A percentile compares a stretch with the other conserved stretches of the same genome.
These are phyloP conservation scores for Psylliodes chrysocephalus DNA, from an alignment of 2,888 invertebrate species.

Conservation along the genomic window DNA sequence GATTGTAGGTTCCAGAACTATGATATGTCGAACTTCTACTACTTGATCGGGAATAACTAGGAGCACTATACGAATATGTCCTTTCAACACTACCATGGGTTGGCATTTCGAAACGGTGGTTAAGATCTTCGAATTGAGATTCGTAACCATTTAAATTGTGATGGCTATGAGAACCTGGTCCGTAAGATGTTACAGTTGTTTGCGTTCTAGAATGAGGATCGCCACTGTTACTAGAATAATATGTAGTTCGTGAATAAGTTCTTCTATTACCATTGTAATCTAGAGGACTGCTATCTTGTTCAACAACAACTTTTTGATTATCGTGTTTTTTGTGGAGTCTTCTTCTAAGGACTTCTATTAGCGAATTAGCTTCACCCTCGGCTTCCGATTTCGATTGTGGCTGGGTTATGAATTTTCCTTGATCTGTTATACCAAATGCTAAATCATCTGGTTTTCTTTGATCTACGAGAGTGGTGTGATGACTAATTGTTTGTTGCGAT, in stretches of 20 bases:
- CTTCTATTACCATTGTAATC: background rate
- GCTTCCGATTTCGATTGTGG: constrained; percentile 38
- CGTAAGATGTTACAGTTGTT: no score
- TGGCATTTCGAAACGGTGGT: no score
- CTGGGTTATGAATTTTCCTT: constrained; percentile 17
- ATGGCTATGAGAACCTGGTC: no score
- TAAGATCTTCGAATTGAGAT: no score
- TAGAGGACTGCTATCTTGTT: background rate
- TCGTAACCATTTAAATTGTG: no score
- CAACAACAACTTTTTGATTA: background rate
- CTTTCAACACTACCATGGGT: no score
- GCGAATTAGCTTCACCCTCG: constrained; percentile 44
- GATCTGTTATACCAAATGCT: constrained; percentile 25
- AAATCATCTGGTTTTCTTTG: background rate
- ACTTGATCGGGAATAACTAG: background rate
- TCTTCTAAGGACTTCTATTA: constrained; percentile 27
- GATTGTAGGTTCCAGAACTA: no score
- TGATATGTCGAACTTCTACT: background rate
- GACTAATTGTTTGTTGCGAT: background rate
- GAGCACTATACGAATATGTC: no score
- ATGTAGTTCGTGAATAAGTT: background rate
- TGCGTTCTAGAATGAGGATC: background rate
- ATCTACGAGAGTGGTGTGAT: background rate
- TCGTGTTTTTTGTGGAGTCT: constrained; percentile 6
- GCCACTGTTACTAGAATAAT: background rate